A percentile compares a stretch with the other conserved stretches of the same genome.
Evolutionary conservation across 2,888 invertebrate species (phyloP).

Genomic region (Tiliacea aurago): DNA sequence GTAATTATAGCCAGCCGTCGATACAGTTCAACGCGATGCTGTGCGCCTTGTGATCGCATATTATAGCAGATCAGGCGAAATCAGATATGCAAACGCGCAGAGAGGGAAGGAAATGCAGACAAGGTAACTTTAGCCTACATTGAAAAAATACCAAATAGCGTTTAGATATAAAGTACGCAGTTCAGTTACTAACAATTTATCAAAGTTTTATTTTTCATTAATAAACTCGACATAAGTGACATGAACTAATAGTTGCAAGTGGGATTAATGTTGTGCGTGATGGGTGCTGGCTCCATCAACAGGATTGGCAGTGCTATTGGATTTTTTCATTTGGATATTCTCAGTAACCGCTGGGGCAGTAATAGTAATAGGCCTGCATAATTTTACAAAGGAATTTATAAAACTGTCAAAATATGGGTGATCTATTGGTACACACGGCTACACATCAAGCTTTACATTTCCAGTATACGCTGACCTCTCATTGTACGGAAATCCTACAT

Average conservation of each 20-base stretch:
- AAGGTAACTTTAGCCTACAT: neutral
- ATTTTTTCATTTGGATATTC: neutral
- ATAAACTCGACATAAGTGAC: neutral
- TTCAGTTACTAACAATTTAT: neutral
- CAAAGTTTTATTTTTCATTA: neutral
- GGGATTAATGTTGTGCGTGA: too few relatives aligned
- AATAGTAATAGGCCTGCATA: neutral
- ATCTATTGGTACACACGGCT: too few relatives aligned
- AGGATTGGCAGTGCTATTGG: neutral
- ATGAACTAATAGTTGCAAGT: too few relatives aligned
- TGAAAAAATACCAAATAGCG: neutral
- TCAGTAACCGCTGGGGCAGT: neutral
- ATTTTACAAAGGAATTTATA: neutral
- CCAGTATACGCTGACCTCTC: too few relatives aligned
- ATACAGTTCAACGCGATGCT: slow-evolving; percentile 23
- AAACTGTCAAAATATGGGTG: neutral
- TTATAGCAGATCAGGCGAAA: slow-evolving; percentile 4
- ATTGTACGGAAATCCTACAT: too few relatives aligned
- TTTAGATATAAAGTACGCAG: neutral
- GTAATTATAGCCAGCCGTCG: slow-evolving; percentile 28
- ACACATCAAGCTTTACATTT: too few relatives aligned
- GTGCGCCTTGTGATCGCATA: slow-evolving; percentile 15
- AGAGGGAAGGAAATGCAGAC: neutral
- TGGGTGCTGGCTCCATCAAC: neutral
- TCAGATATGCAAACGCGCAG: neutral